Evolutionary conservation across 2,113 vertebrate genomes (phyloP), one percentile per base, ranked within the genome.

Genomic region (Fulica atra): DNA sequence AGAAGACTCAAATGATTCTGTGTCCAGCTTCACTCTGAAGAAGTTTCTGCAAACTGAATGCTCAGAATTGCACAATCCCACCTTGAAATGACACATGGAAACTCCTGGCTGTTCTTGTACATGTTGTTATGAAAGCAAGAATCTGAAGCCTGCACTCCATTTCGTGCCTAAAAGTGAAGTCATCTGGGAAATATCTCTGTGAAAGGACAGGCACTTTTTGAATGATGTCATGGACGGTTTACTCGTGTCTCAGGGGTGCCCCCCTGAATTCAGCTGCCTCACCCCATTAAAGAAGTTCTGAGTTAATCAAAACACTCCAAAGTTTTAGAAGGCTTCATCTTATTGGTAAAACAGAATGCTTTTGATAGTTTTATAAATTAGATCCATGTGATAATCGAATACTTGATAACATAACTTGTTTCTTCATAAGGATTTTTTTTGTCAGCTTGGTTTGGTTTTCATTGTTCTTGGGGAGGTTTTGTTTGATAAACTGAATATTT

Each of bases 181-280:
- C 48, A 88, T 65, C 44, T 80, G 82, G 50, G 74, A 92, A 88
- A 29, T 56, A 65, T 59, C 36, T 64, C 38, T 36, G 24, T 36
- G 73, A 40, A 87, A 51, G 46, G 79, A 21, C 59, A 66, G 46
- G 19, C 5, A 0, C 36, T 28, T 48, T 33, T 24, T 16, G 65
- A 59, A 21, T 59, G 51, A 26, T 0, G 0, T 11, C 13, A 2
- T 25, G n/a, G 31, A 18, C n/a, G 50, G 6, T 82, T 88, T 60
- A 36, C 17, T 86, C 13, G 3, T 9, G 42, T 59, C 29, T 82
- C 42, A 40, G 66, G 59, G 53, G 2, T 88, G 53, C 29, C 16
- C 29, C 57, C 54, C 31, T 50, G 48, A 50, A 50, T 56, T 63
- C 53, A 79, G 40, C 60, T 51, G 40, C 53, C 28, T 54, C 35